A percentile compares a stretch with the other conserved stretches of the same genome.
These are phyloP conservation scores for Diadema setosum DNA, from an alignment of 35 echinoderm and acorn worm genomes.

Conservation along the genomic window DNA sequence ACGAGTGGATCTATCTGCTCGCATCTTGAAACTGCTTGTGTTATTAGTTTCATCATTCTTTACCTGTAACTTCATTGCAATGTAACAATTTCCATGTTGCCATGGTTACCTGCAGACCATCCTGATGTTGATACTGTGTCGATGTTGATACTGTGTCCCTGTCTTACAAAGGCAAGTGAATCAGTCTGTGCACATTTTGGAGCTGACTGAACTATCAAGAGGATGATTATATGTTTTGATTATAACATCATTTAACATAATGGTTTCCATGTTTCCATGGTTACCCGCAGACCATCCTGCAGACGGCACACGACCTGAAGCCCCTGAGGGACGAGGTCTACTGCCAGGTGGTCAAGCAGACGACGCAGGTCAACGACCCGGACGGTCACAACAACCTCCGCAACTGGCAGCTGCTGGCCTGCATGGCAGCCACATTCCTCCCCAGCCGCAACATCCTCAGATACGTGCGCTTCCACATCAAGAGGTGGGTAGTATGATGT, in stretches of 20 bases:
- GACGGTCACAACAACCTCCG: constrained; percentile 88
- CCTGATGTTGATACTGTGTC: constrained; percentile 80
- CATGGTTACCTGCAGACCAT: constrained; percentile 61
- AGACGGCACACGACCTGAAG: constrained; percentile 96
- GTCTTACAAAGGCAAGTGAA: no score
- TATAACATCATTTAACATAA: no score
- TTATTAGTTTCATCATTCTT: no score
- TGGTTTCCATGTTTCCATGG: no score
- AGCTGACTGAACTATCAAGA: no score
- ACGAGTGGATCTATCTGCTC: no score
- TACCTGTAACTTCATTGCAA: no score
- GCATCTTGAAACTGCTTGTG: no score
- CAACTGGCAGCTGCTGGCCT: constrained; percentile 94
- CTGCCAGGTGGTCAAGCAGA: constrained; percentile 96
- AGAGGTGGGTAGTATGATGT: constrained; percentile 76
- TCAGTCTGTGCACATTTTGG: no score
- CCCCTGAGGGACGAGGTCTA: constrained; percentile 91
- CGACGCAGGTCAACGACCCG: constrained; percentile 71
- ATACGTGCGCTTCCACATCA: constrained; percentile 92
- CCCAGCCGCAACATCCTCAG: constrained; percentile 92
- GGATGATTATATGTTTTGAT: no score
- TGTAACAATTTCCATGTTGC: no score
- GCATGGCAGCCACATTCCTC: constrained; percentile 84
- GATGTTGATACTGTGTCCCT: no score
- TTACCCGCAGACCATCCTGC: constrained; percentile 76